Base-by-base conservation (phyloP, 2,797 vertebrate species). In the Falco cherrug region DNA sequence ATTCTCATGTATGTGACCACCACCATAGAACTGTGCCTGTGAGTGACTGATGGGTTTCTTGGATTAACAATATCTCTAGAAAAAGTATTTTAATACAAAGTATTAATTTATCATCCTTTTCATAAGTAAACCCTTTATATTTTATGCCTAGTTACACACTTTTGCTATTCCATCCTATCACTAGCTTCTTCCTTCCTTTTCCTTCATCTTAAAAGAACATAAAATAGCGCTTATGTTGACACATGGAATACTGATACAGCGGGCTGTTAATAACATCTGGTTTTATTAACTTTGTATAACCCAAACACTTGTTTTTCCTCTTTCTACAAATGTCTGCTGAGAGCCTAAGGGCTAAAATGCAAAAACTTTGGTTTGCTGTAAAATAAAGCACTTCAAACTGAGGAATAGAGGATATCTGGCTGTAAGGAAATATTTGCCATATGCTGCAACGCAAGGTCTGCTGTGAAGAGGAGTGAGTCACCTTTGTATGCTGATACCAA, bases 251-350 rank as follows among this genome's bases (percentile, higher is more conserved):
- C 15, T 81, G 53, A 61, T 68, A 73, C 11, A 53, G 75, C 43
- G 9, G 64, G 25, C n/a, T 74, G 20, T 79, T 93, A 91, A 71
- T 21, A 79, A 37, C 41, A 47, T 86, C 93, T 51, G 64, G 3
- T 86, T 96, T 97, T 86, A 68, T 61, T 87, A 91, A 87, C 35
- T 84, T 87, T 60, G n/a, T 53, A 65, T 83, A 84, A 95, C 77
- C 68, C 70, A 89, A 64, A 37, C 53, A 50, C 89, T 93, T 95
- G 51, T 67, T 95, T 87, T 83, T 31, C 16, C 19, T 54, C 24
- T 28, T 90, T 96, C 35, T 90, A 65, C 54, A 94, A 92, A 68
- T 10, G 29, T 79, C 41, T 89, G 39, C 67, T 53, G 47, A 92
- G 33, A 94, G 56, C 82, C 73, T 78, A 81, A 68, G 67, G 68